Evolutionary conservation across 2,797 vertebrate genomes (phyloP), one percentile per base, ranked within the genome.

Genomic region (Pelobates cultripes): DNA sequence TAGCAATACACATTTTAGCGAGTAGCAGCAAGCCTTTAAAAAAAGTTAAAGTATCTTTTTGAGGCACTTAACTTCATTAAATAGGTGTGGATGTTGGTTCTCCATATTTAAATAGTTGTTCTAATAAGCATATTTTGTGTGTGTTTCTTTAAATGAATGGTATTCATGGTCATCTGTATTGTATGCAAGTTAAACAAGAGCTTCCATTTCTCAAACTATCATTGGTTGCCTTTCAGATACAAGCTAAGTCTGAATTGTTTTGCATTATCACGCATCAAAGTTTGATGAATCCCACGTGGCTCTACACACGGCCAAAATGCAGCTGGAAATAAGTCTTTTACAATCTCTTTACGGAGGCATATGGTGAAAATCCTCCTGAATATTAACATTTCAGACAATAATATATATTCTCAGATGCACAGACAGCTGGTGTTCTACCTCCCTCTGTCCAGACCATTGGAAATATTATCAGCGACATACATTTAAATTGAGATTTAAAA

Each of bases 311-410:
- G 73, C 43, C 60, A 75, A 75, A 79, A 42, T 70, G 66, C 64
- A 63, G 14, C 12, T 40, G 41, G n/a, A 73, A 78, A 60, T 43
- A 67, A 43, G 68, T 51, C 42, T 15, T 55, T 44, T 70, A 55
- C 60, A 80, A 66, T 76, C 53, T 75, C 63, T 80, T 79, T 67
- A 79, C 60, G 71, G 28, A 76, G 76, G 43, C 77, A 84, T 80
- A 84, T 80, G 77, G 77, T 72, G 68, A 84, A 72, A 79, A 66
- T 80, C 60, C 55, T 55, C 57, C 69, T 67, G 77, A 83, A 83
- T 70, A 75, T 83, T 75, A 76, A 66, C 77, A 76, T 84, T 79
- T 84, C 77, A 75, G 67, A 73, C 82, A 80, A 75, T 76, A 75
- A 76, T 80, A 75, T 84, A 68, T 80, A 75, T 75, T 72, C 40